Evolutionary conservation across 2,797 vertebrate genomes (phyloP).

Genomic region (Enteromius paludinosus): DNA sequence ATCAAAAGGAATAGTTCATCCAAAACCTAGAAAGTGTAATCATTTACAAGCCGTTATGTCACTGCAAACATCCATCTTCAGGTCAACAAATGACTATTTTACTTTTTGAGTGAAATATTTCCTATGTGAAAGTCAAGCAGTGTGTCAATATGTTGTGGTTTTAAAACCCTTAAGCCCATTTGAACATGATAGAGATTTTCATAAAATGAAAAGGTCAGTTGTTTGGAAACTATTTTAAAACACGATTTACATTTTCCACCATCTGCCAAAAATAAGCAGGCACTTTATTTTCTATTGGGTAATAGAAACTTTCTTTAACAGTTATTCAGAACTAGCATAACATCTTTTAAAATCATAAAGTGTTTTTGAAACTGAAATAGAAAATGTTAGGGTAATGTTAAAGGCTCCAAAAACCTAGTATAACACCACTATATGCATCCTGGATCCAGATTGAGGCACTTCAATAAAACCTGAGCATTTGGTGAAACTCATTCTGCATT

Average conservation of each 20-base stretch:
- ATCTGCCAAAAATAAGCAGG: background rate
- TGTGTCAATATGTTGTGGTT: background rate
- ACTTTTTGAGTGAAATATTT: background rate
- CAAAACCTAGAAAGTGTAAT: background rate
- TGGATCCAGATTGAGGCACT: background rate
- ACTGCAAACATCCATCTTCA: background rate
- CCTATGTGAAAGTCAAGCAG: background rate
- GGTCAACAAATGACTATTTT: background rate
- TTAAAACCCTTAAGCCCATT: background rate
- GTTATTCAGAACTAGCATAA: background rate
- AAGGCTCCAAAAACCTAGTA: background rate
- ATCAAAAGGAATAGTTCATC: background rate
- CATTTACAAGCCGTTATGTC: background rate
- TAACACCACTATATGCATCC: background rate
- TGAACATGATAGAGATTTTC: background rate
- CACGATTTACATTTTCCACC: background rate
- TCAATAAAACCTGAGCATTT: background rate
- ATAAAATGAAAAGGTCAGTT: background rate
- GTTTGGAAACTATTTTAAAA: background rate
- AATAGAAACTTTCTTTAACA: background rate
- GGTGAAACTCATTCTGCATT: background rate
- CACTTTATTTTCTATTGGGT: conserved; percentile 1
- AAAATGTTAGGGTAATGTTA: background rate
- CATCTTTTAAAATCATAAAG: background rate
- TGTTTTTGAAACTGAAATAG: background rate